Percentiles rank a stretch among this genome's conserved stretches.
These are phyloP conservation scores for Pelodiscus sinensis DNA, from an alignment of 2,113 vertebrate species.

Conservation along the genomic window DNA sequence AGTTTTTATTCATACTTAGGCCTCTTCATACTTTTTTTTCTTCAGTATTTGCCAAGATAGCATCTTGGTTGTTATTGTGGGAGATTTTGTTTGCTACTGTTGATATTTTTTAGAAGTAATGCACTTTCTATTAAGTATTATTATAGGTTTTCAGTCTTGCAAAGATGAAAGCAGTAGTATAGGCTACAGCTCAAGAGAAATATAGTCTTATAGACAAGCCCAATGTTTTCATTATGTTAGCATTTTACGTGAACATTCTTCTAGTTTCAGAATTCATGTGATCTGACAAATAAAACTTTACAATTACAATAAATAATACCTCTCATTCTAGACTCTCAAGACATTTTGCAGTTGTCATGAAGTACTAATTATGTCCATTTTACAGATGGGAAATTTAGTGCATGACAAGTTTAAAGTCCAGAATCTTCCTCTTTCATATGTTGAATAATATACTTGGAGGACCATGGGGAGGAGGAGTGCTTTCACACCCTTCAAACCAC, in stretches of 20 bases:
- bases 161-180: not conserved
- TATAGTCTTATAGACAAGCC: not conserved
- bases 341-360: not conserved
- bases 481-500: too few relatives aligned
- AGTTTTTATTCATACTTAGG: not conserved
- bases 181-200: not conserved
- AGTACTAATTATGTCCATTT: not conserved
- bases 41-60: not conserved
- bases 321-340: not conserved
- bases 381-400: fast-evolving
- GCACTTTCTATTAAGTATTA: not conserved
- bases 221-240: not conserved
- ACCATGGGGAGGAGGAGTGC: too few relatives aligned
- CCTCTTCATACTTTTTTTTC: not conserved
- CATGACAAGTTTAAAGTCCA: not conserved
- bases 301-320: fast-evolving
- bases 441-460: not conserved
- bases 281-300: not conserved
- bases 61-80: not conserved
- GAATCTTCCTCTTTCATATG: not conserved
- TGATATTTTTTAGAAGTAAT: not conserved
- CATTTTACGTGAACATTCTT: not conserved
- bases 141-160: not conserved
- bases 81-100: not conserved
- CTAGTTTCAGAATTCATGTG: fast-evolving